These are phyloP conservation scores for Dorcus parallelipipedus DNA, from an alignment of 2,888 invertebrate species.

Conservation along the genomic window DNA sequence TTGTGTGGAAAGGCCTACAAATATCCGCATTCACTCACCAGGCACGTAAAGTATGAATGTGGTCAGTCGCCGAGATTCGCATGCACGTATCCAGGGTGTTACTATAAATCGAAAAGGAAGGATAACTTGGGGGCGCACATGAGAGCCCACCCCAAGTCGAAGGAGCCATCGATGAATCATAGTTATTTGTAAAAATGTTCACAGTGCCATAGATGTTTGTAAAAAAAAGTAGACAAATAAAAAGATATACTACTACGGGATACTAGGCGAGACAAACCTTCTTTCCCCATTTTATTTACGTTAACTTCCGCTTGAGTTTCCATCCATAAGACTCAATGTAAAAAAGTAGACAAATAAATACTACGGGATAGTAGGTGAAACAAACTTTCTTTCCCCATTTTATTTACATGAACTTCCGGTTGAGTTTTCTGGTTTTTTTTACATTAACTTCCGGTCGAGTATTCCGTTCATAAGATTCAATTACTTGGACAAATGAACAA, in stretches of 20 bases:
- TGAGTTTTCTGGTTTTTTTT: too few relatives aligned
- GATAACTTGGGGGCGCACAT: constrained; percentile 17
- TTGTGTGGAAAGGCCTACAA: constrained; percentile 19
- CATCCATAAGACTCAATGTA: neutral
- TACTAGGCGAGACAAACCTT: too few relatives aligned
- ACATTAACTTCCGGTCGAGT: too few relatives aligned
- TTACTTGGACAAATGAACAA: too few relatives aligned
- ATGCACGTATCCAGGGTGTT: constrained; percentile 27
- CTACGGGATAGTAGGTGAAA: too few relatives aligned
- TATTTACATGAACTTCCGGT: too few relatives aligned
- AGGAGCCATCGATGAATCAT: neutral
- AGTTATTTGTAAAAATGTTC: neutral
- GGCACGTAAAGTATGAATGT: constrained; percentile 25
- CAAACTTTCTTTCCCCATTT: too few relatives aligned
- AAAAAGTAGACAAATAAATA: neutral
- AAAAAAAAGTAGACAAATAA: neutral
- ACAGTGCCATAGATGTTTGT: neutral
- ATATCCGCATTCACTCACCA: constrained; percentile 16
- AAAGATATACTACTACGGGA: too few relatives aligned
- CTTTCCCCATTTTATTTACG: too few relatives aligned
- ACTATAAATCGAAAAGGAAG: constrained; percentile 21
- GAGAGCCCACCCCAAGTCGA: constrained; percentile 47
- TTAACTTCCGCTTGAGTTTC: too few relatives aligned
- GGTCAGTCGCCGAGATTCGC: constrained; percentile 31
- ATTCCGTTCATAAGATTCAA: too few relatives aligned